Base-by-base conservation (phyloP, 1,140 invertebrate species). In the Hypothenemus hampei region DNA sequence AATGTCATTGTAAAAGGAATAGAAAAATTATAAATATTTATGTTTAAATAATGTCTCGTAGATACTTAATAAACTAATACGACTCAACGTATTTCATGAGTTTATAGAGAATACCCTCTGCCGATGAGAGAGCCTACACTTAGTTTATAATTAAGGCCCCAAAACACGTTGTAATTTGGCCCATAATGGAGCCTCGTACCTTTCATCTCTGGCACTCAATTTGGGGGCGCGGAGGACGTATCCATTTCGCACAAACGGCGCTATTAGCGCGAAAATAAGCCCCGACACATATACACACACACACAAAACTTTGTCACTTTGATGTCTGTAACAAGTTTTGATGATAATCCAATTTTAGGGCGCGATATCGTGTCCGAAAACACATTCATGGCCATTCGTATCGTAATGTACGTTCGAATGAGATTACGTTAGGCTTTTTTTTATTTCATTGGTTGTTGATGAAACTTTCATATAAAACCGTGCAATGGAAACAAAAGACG, bases 111-210 rank as follows among this genome's bases (percentile, higher is more conserved):
- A n/a, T n/a, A n/a, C 26, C 39, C 50, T 44, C 40, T 53, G 40
- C 39, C 50, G 24, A 21, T 13, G 24, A 44, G n/a, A n/a, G 37
- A 53, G 22, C 49, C 31, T 50, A 37, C 58, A 61, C 61, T 60
- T 57, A 63, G 57, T 63, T 60, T 60, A 60, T 63, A 63, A 63
- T 63, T 63, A 63, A 63, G 58, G 55, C 39, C 54, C 45, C 58
- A 52, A 44, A 56, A 56, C 52, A 37, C 56, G 56, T 57, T 54
- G 50, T 61, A 63, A 63, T 63, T 58, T 59, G 46, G 55, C 37
- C 59, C 57, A 53, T 61, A 61, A 63, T 63, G 62, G 60, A 59
- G 44, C 59, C 59, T n/a, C 35, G 49, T 53, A 61, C 57, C 60
- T 61, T 61, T 61, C 60, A 61, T 61, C 60, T 61, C 55, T 29